Evolutionary conservation across 2,113 vertebrate species (phyloP), one percentile per base, ranked within the genome.

Genomic region (Rhodinocichla rosea): DNA sequence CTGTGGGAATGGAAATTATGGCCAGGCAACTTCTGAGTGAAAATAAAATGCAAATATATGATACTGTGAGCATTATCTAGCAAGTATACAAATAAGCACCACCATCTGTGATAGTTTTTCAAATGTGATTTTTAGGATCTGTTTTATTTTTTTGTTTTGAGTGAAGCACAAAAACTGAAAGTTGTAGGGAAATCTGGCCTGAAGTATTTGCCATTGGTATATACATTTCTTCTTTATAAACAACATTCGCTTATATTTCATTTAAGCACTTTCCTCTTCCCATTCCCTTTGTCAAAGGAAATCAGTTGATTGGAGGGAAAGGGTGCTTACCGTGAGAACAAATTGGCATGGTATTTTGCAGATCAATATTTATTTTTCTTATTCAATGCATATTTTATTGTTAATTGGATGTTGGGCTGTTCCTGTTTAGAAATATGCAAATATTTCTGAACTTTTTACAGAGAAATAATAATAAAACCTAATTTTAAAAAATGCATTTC

Each of bases 31-130:
- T 95, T 94, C 79, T 94, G 71, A 70, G 68, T 81, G 90, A 93
- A 97, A 97, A 96, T 94, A 97, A 94, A 95, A 97, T 96, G 95
- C 90, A 95, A 93, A 93, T 95, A 77, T 63, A 67, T 81, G 50
- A 67, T 97, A 86, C 63, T 94, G 65, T 73, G 79, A 93, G 88
- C 76, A 90, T 86, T 95, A 94, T 74, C 59, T 85, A 90, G 85
- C 73, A 30, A 88, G 85, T 96, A 94, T 88, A 97, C 93, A 95
- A 95, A 94, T 95, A 95, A 96, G 93, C 64, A 92, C 81, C 74
- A 67, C 95, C 95, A 94, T 96, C 93, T 97, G 94, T 91, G 93
- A 35, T 35, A 62, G 64, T 88, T 95, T 90, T 95, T 85, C 68
- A 81, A 93, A 94, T 63, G 82, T 81, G 90, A 71, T 92, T 91